Base-by-base conservation (phyloP, 2,113 vertebrate species). In the Oncorhynchus mykiss region DNA sequence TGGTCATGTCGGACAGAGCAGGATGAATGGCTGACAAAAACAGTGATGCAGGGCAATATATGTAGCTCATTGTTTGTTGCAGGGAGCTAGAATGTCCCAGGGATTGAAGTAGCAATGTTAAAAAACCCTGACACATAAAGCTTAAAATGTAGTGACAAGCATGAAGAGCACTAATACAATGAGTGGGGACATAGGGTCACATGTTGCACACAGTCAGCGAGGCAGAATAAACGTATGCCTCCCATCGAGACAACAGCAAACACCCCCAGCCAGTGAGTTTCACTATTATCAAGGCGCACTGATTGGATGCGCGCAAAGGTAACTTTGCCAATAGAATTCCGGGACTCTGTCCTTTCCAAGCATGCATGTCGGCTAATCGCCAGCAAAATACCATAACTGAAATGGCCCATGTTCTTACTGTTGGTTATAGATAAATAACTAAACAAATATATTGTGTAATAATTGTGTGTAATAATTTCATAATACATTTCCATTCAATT, bases 31-130 rank as follows among this genome's bases (percentile, higher is more conserved):
- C 90, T 92, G 93, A 91, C 70, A 22, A 67, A 76, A 91, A 94
- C 92, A 90, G 87, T 88, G 89, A 92, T 86, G 90, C 92, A 93
- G 86, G 92, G 93, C 93, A 88, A 93, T 93, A 91, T 91, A 95
- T 95, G 94, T 94, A 93, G 92, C 88, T 92, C 94, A 95, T 96
- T 96, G 94, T 96, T 87, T 91, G 87, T 88, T 80, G 92, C 92
- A 86, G 93, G 92, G 95, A 93, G 88, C 90, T 88, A 94, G 93
- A 94, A 94, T 95, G 93, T 93, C 84, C 88, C 51, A 71, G 90
- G 92, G 90, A 95, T 94, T 94, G 93, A 95, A 92, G 92, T 81
- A 85, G 92, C 90, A 90, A 92, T 93, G 93, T 93, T 95, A 88
- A 93, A 94, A 91, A 91, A 89, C 89, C 90, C 80, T 72, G 80